These are phyloP conservation scores for Chironex yamaguchii DNA, from an alignment of 30 jellyfish, hydroid and myxozoan genomes.

Conservation along the genomic window DNA sequence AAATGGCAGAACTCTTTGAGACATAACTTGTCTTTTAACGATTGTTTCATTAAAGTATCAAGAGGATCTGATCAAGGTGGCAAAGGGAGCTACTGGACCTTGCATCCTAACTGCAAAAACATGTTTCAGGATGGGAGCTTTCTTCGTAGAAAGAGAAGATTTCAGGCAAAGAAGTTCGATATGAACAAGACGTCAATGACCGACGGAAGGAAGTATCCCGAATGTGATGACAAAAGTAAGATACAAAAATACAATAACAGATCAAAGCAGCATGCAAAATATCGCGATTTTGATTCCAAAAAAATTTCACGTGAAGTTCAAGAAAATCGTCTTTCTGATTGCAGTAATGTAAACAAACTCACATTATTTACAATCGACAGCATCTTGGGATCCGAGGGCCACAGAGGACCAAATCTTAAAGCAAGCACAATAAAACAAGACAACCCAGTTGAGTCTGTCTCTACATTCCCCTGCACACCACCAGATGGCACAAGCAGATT, in stretches of 20 bases:
- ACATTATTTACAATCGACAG: not conserved
- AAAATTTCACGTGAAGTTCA: not conserved
- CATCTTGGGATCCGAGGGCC: not conserved
- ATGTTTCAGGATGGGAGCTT: constrained; percentile 97
- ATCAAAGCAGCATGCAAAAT: not conserved
- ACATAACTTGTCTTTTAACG: constrained; percentile 92
- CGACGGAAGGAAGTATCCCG: not conserved
- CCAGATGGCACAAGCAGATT: not conserved
- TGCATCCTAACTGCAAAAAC: constrained; percentile 91
- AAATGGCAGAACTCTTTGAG: constrained; percentile 97
- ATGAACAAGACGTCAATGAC: not conserved
- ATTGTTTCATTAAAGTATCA: constrained; percentile 93
- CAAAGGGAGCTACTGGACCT: constrained; percentile 96
- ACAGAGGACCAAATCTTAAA: not conserved
- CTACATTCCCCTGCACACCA: not conserved
- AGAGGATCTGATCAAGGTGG: constrained; percentile 96
- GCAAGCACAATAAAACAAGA: not conserved
- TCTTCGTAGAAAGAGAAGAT: constrained; percentile 87
- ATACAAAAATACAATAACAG: too few relatives aligned
- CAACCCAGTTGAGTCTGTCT: not conserved
- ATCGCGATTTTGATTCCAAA: not conserved
- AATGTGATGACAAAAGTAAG: not conserved
- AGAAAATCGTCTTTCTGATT: not conserved
- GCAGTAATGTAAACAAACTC: not conserved
- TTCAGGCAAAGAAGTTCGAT: constrained; percentile 67